Percentiles rank a stretch among this genome's conserved stretches.
phyloP scores from a whole-genome alignment of 35 echinoderm and acorn worm species.

The Hemicentrotus pulcherrimus region DNA sequence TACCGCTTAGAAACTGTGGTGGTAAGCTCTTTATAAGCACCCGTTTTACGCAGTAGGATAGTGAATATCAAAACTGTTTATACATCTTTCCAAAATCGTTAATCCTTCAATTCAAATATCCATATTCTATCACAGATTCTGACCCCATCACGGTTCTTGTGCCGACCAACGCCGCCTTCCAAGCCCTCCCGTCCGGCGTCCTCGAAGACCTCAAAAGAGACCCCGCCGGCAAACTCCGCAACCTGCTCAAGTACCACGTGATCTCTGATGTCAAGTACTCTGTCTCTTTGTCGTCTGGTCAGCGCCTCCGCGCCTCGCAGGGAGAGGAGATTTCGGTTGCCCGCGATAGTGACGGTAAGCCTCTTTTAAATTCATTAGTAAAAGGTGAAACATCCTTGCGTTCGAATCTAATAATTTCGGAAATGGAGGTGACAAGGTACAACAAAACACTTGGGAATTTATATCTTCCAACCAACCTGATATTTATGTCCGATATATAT shows the following conservation, averaged over 20 bases:
- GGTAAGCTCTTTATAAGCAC: no score
- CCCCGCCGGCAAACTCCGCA: neutral
- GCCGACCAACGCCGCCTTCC: neutral
- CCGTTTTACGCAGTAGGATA: no score
- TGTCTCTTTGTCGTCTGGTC: neutral
- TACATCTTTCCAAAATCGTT: no score
- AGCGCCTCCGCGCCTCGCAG: neutral
- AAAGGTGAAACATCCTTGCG: no score
- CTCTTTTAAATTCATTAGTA: no score
- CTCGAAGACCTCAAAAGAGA: neutral
- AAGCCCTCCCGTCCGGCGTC: neutral
- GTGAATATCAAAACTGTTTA: no score
- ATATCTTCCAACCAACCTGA: no score
- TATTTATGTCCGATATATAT: no score
- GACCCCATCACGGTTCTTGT: neutral
- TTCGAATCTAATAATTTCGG: no score
- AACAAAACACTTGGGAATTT: no score
- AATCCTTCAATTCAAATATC: neutral
- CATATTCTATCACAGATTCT: neutral
- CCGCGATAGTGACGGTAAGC: neutral
- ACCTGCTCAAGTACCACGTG: neutral
- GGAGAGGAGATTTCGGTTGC: neutral
- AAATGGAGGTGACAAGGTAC: no score
- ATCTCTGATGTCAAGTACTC: neutral
- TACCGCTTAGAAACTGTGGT: no score